These are phyloP conservation scores for Copidosoma floridanum DNA, from an alignment of 1,140 invertebrate genomes.

Conservation along the genomic window DNA sequence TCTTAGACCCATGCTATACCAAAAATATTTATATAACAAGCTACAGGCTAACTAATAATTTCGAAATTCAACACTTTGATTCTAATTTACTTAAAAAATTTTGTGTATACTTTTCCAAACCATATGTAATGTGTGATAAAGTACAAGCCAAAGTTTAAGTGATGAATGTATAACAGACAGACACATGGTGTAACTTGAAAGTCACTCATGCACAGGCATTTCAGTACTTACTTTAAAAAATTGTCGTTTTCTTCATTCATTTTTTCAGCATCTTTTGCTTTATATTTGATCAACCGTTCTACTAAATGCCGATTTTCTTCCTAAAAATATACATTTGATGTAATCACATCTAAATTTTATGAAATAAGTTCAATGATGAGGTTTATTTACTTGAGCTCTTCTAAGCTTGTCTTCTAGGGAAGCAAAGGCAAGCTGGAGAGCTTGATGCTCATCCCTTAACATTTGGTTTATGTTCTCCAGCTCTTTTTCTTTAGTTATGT, in stretches of 20 bases:
- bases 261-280: slow-evolving; percentile 90
- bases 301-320: slow-evolving; percentile 88
- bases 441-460: slow-evolving; percentile 91
- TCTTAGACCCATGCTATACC: too few species aligned
- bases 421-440: slow-evolving; percentile 85
- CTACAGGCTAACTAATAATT: too few species aligned
- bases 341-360: too few species aligned
- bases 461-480: slow-evolving; percentile 82
- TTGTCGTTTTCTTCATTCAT: slow-evolving; percentile 94
- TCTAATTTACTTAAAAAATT: too few species aligned
- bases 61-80: too few species aligned
- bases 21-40: too few species aligned
- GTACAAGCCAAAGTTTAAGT: too few species aligned
- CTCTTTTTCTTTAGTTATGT: slow-evolving; percentile 64
- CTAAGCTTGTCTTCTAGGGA: slow-evolving; percentile 87
- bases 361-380: not conserved
- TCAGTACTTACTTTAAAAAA: slow-evolving; percentile 73
- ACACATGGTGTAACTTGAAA: too few species aligned
- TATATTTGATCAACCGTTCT: slow-evolving; percentile 84
- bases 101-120: too few species aligned
- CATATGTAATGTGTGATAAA: too few species aligned
- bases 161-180: too few species aligned
- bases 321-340: slow-evolving; percentile 59
- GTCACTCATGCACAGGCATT: not conserved
- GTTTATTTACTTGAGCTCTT: slow-evolving; percentile 68